Evolutionary conservation across 2,113 vertebrate genomes (phyloP).

Genomic region (Labeo catla): DNA sequence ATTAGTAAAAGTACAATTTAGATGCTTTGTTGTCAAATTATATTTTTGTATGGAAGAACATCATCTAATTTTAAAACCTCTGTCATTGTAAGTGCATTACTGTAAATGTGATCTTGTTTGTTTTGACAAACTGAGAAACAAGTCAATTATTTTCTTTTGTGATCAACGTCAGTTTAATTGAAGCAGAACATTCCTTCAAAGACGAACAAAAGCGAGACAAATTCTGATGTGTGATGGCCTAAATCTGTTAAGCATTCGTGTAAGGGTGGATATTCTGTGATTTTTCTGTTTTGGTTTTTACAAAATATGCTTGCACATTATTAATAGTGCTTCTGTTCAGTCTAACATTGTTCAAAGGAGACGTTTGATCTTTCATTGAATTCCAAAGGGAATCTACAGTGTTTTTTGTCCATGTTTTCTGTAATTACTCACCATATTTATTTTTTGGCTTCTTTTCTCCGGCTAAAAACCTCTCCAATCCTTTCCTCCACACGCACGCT

Average conservation of each 20-base stretch:
- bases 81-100: neutral
- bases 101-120: neutral
- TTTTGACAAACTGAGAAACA: neutral
- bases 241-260: constrained; percentile 14
- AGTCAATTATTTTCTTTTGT: neutral
- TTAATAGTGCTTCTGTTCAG: constrained; percentile 10
- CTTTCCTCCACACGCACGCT: neutral
- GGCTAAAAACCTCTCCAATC: neutral
- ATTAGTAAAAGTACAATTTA: neutral
- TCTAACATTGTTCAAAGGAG: constrained; percentile 2
- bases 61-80: neutral
- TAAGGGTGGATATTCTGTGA: neutral
- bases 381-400: constrained; percentile 4
- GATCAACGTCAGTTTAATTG: neutral
- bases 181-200: neutral
- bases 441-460: constrained; percentile 11
- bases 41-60: neutral
- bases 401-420: neutral
- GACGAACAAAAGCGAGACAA: neutral
- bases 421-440: constrained; percentile 20
- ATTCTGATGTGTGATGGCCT: neutral
- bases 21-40: neutral
- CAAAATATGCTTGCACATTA: constrained; percentile 13
- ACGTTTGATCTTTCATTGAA: neutral
- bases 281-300: constrained; percentile 11